Evolutionary conservation across 1,140 invertebrate species (phyloP), one percentile per base, ranked within the genome.

Genomic region (Dysdera silvatica): DNA sequence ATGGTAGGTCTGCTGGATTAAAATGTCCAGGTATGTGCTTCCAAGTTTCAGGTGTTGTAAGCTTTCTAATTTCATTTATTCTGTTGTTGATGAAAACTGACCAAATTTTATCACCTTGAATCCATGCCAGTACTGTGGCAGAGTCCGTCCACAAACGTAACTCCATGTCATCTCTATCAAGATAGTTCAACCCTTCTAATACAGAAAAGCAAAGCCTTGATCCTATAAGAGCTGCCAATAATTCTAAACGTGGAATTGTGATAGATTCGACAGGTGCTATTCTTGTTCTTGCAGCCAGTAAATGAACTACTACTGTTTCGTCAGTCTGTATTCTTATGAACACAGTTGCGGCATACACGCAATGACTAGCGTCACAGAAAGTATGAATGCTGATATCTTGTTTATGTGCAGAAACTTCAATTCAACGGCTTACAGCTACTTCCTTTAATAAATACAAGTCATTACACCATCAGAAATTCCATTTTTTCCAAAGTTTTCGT

Each of bases 21-120:
- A 26, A 24, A 18, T 61, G 49, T 1, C 74, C 74, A 0, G 76
- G 73, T 7, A 77, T 66, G 67, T 77, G 70, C 26, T 62, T 52
- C 75, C 75, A 78, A 3, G 64, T 31, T 4, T 54, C 48, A n/a
- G 32, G 5, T 28, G 35, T 62, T 43, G 33, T 26, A 7, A 14
- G 16, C 40, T 32, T 45, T 33, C 1, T 18, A n/a, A 45, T 8
- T 8, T 8, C 7, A 20, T 8, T 20, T 12, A 45, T 20, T 18
- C 18, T 45, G 23, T 45, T 45, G 6, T 10, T 18, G 12, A 8
- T 6, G 23, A 10, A 45, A 18, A 18, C 41, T 12, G 41, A 45
- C 41, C 18, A 10, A 6, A n/a, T 45, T 45, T 10, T 20, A 10
- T 45, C 41, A 12, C 18, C 6, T 6, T 8, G 6, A 12, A 45